Conservation (phyloP, 2,797 vertebrate species). For the Acipenser ruthenus region DNA sequence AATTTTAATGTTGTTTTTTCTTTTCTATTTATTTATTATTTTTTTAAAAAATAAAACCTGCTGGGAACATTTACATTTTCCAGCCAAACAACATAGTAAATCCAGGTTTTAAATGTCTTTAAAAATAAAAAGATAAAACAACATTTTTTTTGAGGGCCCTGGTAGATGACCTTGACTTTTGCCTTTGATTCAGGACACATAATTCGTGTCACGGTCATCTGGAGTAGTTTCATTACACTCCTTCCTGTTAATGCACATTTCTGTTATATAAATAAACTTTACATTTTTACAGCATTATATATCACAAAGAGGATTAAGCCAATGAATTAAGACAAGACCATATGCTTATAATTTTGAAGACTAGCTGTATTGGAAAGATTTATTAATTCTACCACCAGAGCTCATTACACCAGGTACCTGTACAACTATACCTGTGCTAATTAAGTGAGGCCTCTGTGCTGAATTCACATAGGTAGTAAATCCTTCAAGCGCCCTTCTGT, state of each 20-base stretch:
- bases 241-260: no score
- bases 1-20: not conserved
- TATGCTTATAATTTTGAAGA: constrained; percentile 63
- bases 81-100: no score
- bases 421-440: constrained; percentile 40
- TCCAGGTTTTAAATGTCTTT: no score
- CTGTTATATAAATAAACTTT: no score
- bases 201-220: no score
- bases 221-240: no score
- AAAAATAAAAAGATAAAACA: no score
- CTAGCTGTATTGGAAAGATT: constrained; percentile 50
- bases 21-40: not conserved
- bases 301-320: no score
- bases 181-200: no score
- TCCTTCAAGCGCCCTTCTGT: not conserved
- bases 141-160: no score
- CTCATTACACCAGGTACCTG: constrained; percentile 49
- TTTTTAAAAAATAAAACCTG: constrained; percentile 1
- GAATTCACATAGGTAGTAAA: constrained; percentile 1
- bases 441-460: constrained; percentile 39
- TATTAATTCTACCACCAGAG: constrained; percentile 53
- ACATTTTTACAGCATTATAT: no score
- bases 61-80: not conserved
- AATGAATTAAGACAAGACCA: constrained; percentile 60
- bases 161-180: no score